Percentiles rank a stretch among this genome's conserved stretches.
Evolutionary conservation across 2,113 vertebrate species (phyloP).

Genomic region (Hyla sarda): DNA sequence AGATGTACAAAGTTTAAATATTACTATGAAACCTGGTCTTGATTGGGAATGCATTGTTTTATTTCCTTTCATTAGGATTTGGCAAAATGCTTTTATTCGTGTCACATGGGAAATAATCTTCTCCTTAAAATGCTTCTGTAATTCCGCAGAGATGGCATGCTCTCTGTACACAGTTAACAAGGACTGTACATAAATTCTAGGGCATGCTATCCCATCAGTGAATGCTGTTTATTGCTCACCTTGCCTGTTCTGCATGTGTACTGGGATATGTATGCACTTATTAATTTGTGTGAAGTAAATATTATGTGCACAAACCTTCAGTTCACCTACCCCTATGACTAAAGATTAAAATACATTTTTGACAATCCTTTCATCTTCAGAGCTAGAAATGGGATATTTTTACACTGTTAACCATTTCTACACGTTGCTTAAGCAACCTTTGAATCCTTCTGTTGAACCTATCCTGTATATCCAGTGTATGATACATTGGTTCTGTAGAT

Average conservation of each 20-base stretch:
- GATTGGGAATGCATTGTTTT: neutral
- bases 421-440: neutral
- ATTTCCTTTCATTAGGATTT: neutral
- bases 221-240: neutral
- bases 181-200: neutral
- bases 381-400: neutral
- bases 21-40: neutral
- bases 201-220: constrained; percentile 11
- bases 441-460: neutral
- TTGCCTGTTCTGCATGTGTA: constrained; percentile 9
- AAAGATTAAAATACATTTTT: neutral
- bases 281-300: constrained; percentile 6
- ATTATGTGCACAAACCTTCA: neutral
- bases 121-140: neutral
- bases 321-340: neutral
- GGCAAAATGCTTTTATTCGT: neutral
- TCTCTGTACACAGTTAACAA: constrained; percentile 3
- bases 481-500: neutral
- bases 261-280: neutral
- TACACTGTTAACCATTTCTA: neutral
- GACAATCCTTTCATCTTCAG: neutral
- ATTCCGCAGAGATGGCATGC: constrained; percentile 5
- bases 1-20: neutral
- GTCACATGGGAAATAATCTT: neutral
- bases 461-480: neutral